A percentile compares a stretch with the other conserved stretches of the same genome.
phyloP scores from a whole-genome alignment of 2,888 invertebrate species.

The Odiellus spinosus region DNA sequence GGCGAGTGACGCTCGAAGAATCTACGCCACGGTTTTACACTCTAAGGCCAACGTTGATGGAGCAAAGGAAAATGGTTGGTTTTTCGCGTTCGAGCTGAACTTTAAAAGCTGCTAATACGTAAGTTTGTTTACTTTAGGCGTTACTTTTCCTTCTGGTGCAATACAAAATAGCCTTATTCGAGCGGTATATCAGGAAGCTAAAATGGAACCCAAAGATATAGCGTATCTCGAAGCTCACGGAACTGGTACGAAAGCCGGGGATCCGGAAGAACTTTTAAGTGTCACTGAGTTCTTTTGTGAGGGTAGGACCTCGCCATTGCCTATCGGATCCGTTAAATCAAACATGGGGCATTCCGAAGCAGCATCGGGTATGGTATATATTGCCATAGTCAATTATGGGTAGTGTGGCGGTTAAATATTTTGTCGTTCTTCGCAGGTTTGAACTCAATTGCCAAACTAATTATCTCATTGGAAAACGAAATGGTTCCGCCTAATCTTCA shows the following conservation, averaged over 20 bases:
- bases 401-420: not conserved
- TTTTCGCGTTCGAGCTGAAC: not conserved
- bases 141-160: slow-evolving; percentile 40
- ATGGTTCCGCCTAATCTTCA: slow-evolving; percentile 36
- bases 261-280: slow-evolving; percentile 90
- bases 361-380: slow-evolving; percentile 10
- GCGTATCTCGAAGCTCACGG: slow-evolving; percentile 93
- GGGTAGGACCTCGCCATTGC: slow-evolving; percentile 55
- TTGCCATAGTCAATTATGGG: too few relatives aligned
- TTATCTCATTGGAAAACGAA: slow-evolving; percentile 34
- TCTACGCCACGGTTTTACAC: slow-evolving; percentile 72
- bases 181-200: slow-evolving; percentile 69
- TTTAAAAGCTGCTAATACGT: not conserved
- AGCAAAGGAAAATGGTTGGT: slow-evolving; percentile 43
- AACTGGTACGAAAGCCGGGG: slow-evolving; percentile 92
- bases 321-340: slow-evolving; percentile 90
- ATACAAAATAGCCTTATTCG: slow-evolving; percentile 44
- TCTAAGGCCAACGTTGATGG: slow-evolving; percentile 76
- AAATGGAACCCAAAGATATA: slow-evolving; percentile 63
- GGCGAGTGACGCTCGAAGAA: slow-evolving; percentile 52
- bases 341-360: slow-evolving; percentile 97
- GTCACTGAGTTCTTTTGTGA: slow-evolving; percentile 80
- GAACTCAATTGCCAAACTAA: slow-evolving; percentile 34
- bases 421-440: slow-evolving; percentile 22
- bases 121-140: slow-evolving; percentile 13